Base-by-base conservation (phyloP, 1,140 invertebrate species). In the Drosophila santomea region DNA sequence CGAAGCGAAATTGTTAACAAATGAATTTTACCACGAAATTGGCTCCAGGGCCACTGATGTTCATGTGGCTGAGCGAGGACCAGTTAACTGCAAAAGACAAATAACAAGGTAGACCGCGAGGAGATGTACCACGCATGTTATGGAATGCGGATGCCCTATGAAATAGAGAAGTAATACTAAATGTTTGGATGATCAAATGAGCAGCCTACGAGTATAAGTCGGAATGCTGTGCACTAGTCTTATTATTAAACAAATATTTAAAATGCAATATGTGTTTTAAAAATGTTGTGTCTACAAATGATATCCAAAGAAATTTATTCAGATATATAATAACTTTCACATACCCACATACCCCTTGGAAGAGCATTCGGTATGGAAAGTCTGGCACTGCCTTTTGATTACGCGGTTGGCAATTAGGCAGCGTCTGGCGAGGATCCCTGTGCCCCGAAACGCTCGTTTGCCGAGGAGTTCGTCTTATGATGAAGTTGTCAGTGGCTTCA, bases 1-100 rank as follows among this genome's bases (percentile, higher is more conserved):
- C 67, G 57, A 88, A 86, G 79, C 83, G 83, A 88, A 88, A 88
- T 89, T 83, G 84, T 88, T 88, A 83, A 89, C 83, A 88, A 88
- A 88, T 88, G 84, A 89, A 88, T 83, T 83, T 86, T 80, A 89
- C 84, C 83, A 83, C 79, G 61, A 74, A 88, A 83, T 88, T 89
- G 84, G 79, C 83, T 82, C 35, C 72, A 71, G 84, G 83, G 71
- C 84, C 51, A 50, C 50, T 17, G 64, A 52, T 64, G 78, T 45
- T 35, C 38, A 36, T 47, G 64, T 62, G 69, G 51, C 55, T 61
- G 63, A 63, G 54, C 47, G 47, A 66, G 61, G 48, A 88, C 55
- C 79, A 83, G 79, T 89, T 88, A 89, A 89, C 50, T 66, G 48
- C 80, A 89, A 88, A 51, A 88, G 75, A 88, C 83, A 89, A 88